Evolutionary conservation across 2,113 vertebrate species (phyloP).

Genomic region (Salvelinus sp.): DNA sequence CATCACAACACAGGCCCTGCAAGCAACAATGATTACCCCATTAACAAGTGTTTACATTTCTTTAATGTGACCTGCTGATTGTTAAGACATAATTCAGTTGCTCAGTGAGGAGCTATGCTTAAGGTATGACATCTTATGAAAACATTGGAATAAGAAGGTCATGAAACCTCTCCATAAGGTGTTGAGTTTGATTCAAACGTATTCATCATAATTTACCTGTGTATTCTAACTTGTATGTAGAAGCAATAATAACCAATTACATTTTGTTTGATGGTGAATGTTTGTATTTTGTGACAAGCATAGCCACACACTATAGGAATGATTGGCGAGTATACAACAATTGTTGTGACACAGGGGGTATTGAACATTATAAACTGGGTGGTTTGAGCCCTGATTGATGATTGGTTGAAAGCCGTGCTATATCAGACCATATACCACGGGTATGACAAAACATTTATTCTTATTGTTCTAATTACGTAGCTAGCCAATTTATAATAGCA

Average conservation of each 20-base stretch:
- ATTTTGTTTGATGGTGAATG: neutral
- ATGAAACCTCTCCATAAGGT: neutral
- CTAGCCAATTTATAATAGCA: too few relatives aligned
- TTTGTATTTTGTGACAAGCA: neutral
- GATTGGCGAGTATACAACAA: too few relatives aligned
- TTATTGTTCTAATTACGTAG: too few relatives aligned
- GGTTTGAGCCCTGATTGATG: too few relatives aligned
- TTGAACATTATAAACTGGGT: too few relatives aligned
- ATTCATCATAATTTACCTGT: neutral
- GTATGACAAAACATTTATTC: too few relatives aligned
- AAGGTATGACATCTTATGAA: neutral
- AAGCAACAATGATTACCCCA: neutral
- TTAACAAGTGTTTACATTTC: neutral
- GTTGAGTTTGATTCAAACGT: conserved; percentile 8
- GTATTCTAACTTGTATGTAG: neutral
- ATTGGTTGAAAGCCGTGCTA: too few relatives aligned
- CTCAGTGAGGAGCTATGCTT: neutral
- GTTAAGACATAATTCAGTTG: too few relatives aligned
- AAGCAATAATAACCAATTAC: neutral
- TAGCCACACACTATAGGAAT: neutral
- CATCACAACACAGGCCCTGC: neutral
- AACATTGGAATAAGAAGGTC: neutral
- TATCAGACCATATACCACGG: too few relatives aligned
- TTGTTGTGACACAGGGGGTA: too few relatives aligned
- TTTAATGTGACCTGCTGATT: too few relatives aligned